Evolutionary conservation across 2,113 vertebrate species (phyloP).

Genomic region (Diphyllodes magnificus): DNA sequence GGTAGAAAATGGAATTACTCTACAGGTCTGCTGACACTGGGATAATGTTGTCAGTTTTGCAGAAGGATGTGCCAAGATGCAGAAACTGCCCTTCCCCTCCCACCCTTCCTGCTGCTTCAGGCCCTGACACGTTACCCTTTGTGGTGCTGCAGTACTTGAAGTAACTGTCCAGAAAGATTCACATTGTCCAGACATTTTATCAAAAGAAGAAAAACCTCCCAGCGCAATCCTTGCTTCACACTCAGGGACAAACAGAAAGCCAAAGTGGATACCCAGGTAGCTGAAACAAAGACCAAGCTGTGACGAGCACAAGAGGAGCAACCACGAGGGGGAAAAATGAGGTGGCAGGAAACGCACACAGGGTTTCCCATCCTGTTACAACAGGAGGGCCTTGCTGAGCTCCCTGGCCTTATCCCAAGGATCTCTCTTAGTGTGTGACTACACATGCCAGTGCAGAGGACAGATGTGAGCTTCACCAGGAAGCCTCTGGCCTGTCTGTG

Average conservation of each 20-base stretch:
- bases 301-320: not conserved
- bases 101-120: not conserved
- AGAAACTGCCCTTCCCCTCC: not conserved
- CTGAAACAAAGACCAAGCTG: not conserved
- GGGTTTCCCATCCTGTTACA: not conserved
- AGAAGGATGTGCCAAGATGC: not conserved
- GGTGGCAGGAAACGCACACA: not conserved
- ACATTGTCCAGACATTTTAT: not conserved
- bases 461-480: not conserved
- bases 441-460: not conserved
- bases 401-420: not conserved
- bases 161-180: not conserved
- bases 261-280: not conserved
- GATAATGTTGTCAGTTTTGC: not conserved
- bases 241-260: not conserved
- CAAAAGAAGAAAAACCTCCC: not conserved
- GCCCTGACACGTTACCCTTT: fast-evolving
- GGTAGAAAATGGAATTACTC: not conserved
- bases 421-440: not conserved
- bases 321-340: fast-evolving
- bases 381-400: not conserved
- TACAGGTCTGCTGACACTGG: not conserved
- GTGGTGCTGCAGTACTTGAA: not conserved
- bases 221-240: not conserved
- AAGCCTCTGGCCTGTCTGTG: not conserved